These are phyloP conservation scores for Biston stratarius DNA, from an alignment of 2,888 invertebrate genomes.

Conservation along the genomic window DNA sequence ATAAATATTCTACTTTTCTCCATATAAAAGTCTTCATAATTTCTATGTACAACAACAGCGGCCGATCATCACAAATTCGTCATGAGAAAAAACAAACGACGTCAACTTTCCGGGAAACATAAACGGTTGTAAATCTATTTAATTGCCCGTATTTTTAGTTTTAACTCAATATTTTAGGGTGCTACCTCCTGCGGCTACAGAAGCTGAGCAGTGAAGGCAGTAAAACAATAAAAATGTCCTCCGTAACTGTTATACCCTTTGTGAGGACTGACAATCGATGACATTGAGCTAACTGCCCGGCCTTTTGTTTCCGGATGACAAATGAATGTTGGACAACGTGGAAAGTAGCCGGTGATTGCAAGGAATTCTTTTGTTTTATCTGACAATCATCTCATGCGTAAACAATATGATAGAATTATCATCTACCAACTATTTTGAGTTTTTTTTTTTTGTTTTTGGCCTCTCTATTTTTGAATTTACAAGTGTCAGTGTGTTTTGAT, in stretches of 20 bases:
- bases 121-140: conserved; percentile 81
- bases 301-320: conserved; percentile 73
- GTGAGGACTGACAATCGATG: conserved; percentile 65
- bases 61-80: conserved; percentile 61
- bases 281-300: conserved; percentile 67
- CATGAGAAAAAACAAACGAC: conserved; percentile 57
- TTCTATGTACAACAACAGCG: conserved; percentile 51
- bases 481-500: too few relatives aligned
- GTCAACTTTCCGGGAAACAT: conserved; percentile 68
- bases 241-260: conserved; percentile 75
- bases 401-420: neutral
- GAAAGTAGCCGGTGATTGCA: conserved; percentile 15
- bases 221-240: conserved; percentile 82
- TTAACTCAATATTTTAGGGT: conserved; percentile 71
- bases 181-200: conserved; percentile 81
- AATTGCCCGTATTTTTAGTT: conserved; percentile 74
- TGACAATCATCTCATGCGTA: neutral
- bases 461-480: too few relatives aligned
- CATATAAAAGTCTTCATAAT: conserved; percentile 44
- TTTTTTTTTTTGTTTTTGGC: too few relatives aligned
- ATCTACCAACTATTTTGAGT: too few relatives aligned
- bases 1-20: conserved; percentile 46
- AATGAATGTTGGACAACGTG: conserved; percentile 74
- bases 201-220: conserved; percentile 61
- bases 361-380: conserved; percentile 13